A percentile compares a stretch with the other conserved stretches of the same genome.
These are phyloP conservation scores for silkworm (Bombyx mori) DNA, from an alignment of 1,140 invertebrate species.

Conservation along the genomic window DNA sequence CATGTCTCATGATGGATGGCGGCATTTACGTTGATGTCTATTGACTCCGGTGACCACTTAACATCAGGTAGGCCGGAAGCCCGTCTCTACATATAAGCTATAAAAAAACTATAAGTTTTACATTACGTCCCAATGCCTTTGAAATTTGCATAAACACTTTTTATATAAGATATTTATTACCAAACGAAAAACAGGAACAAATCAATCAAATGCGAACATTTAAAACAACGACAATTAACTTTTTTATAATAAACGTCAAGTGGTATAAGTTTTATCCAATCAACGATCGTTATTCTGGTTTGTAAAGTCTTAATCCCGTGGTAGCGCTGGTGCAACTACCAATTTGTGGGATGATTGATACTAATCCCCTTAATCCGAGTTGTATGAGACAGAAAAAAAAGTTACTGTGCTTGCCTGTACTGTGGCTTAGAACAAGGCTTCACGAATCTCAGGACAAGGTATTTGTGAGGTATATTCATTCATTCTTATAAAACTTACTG, in stretches of 20 bases:
- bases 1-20: too few species aligned
- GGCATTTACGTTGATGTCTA: too few species aligned
- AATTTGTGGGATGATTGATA: slow-evolving; percentile 57
- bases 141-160: too few species aligned
- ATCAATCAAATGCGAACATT: not conserved
- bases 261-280: slow-evolving; percentile 5
- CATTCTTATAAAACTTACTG: not conserved
- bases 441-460: slow-evolving; percentile 2
- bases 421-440: slow-evolving; percentile 16
- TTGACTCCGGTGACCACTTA: too few species aligned
- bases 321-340: slow-evolving; percentile 40
- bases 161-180: too few species aligned
- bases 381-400: slow-evolving; percentile 22
- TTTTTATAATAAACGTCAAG: slow-evolving; percentile 7
- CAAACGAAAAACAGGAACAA: slow-evolving; percentile 1
- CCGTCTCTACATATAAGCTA: too few species aligned
- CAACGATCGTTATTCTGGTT: slow-evolving; percentile 18
- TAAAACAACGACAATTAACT: slow-evolving; percentile 18
- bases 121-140: not conserved
- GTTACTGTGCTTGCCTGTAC: slow-evolving; percentile 19
- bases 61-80: too few species aligned
- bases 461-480: not conserved
- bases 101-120: too few species aligned
- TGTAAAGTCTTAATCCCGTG: slow-evolving; percentile 23
- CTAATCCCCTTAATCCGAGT: slow-evolving; percentile 48